Evolutionary conservation across 2,888 invertebrate genomes (phyloP), one percentile per base, ranked within the genome.

Genomic region (Cyclophora punctaria): DNA sequence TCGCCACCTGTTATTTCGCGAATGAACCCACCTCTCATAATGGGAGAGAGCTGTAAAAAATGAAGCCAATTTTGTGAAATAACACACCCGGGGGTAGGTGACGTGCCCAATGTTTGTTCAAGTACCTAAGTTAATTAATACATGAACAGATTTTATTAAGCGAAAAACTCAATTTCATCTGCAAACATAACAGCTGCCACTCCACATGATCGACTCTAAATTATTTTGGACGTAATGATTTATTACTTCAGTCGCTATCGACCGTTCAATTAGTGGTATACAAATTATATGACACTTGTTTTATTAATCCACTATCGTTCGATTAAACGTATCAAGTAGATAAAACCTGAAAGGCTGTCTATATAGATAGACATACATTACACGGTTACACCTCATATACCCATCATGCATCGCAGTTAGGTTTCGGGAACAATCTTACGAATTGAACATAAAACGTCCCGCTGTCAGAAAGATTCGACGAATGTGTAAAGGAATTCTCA

Each of bases 51-150:
- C 49, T 53, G 59, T 56, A 56, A 64, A 66, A 71, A 70, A 62
- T 66, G 46, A 60, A 66, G 62, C 51, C 59, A 62, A 67, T 71
- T 67, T 68, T 58, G 54, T 57, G 59, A 62, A 69, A 71, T 65
- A 77, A 71, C 63, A 70, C 57, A 60, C 63, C 58, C 56, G 56
- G 56, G 64, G 58, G 59, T 57, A 59, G 63, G 58, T 65, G 66
- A 65, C 60, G 58, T 59, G 60, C 58, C 61, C 57, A 55, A 63
- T 72, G 71, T 77, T 72, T 72, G 67, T 64, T 65, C 62, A 64
- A 75, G 67, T 66, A 58, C 65, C 73, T 76, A 68, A 71, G 70
- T 71, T 76, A 77, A 78, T 79, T 77, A 75, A 75, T 71, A 72
- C 68, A 67, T 60, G 66, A 59, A 62, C 66, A 69, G 69, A 71